phyloP scores from a whole-genome alignment of 1,140 invertebrate genomes.

The Formica selysi region DNA sequence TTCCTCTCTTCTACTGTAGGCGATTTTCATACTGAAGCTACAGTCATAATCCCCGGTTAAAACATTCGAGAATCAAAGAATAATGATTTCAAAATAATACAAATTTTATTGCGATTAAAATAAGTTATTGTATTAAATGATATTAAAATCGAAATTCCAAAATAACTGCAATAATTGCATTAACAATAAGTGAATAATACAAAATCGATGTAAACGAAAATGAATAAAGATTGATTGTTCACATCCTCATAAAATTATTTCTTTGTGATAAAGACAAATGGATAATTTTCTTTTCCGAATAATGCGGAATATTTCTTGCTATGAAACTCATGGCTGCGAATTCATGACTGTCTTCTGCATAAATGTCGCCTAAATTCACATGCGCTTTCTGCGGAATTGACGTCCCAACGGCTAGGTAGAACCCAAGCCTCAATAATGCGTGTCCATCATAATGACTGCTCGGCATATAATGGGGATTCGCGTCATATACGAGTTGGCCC shows the following conservation, averaged over 20 bases:
- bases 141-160: neutral
- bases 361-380: slow-evolving; percentile 42
- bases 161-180: neutral
- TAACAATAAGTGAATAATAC: neutral
- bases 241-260: neutral
- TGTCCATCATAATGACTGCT: slow-evolving; percentile 46
- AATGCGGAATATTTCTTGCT: slow-evolving; percentile 1
- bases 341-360: slow-evolving; percentile 36
- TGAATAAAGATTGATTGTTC: neutral
- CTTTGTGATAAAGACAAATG: neutral
- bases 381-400: slow-evolving; percentile 58
- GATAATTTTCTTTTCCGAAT: neutral
- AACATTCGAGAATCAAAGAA: neutral
- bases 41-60: slow-evolving; percentile 1
- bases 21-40: slow-evolving; percentile 21
- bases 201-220: neutral
- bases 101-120: neutral
- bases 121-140: neutral
- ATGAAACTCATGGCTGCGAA: neutral
- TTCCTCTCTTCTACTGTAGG: slow-evolving; percentile 50
- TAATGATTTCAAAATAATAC: neutral
- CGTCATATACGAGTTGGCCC: slow-evolving; percentile 38
- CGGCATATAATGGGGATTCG: slow-evolving; percentile 12
- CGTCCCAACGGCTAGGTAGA: slow-evolving; percentile 24
- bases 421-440: slow-evolving; percentile 31